Evolutionary conservation across 2,888 invertebrate genomes (phyloP).

Genomic region (Chrysomela aeneicollis): DNA sequence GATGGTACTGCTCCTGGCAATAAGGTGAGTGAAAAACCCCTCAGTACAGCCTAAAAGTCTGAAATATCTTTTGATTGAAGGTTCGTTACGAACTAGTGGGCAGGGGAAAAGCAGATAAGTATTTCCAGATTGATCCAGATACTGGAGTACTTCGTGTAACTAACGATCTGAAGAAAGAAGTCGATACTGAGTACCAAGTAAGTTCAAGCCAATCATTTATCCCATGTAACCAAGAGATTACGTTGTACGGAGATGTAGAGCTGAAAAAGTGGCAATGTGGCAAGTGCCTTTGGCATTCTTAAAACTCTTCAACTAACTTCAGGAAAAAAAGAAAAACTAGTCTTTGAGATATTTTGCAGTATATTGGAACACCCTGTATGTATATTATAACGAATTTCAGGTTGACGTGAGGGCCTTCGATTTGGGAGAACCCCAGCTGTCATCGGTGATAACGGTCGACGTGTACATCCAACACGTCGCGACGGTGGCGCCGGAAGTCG

Average conservation of each 20-base stretch:
- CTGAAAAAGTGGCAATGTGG: too few relatives aligned
- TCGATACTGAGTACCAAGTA: constrained; percentile 87
- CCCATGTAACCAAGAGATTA: too few relatives aligned
- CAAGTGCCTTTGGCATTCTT: too few relatives aligned
- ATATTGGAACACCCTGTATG: too few relatives aligned
- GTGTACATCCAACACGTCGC: constrained; percentile 85
- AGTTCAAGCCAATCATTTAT: too few relatives aligned
- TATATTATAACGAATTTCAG: too few relatives aligned
- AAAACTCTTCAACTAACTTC: too few relatives aligned
- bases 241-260: too few relatives aligned
- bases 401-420: constrained; percentile 87
- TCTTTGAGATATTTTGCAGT: too few relatives aligned
- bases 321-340: too few relatives aligned
- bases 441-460: constrained; percentile 81
- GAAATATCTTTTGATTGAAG: constrained; percentile 48
- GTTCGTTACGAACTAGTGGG: constrained; percentile 82
- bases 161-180: constrained; percentile 85
- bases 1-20: constrained; percentile 89
- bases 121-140: constrained; percentile 88
- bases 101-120: constrained; percentile 80
- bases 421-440: constrained; percentile 84
- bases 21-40: constrained; percentile 62
- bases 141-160: constrained; percentile 82
- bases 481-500: constrained; percentile 70
- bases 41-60: neutral